A percentile compares a stretch with the other conserved stretches of the same genome.
Conservation (phyloP, 2,888 invertebrate species). For the Pogonocherus hispidulus region DNA sequence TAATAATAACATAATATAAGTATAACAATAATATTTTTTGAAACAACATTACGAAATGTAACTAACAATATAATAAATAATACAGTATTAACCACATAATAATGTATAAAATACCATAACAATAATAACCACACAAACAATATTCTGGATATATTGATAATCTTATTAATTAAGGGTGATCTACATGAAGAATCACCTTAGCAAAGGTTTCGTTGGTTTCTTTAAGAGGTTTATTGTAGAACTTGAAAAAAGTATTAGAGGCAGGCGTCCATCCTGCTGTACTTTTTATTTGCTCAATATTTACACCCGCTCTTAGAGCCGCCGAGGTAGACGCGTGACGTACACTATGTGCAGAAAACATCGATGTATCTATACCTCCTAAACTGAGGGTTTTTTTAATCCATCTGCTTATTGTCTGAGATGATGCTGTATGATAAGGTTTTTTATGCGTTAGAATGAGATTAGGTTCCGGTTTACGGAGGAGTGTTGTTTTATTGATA, state of each 20-base stretch:
- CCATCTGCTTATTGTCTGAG: background rate
- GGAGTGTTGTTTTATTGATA: background rate
- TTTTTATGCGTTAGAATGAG: conserved; percentile 4
- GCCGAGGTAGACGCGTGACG: background rate
- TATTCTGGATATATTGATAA: no score
- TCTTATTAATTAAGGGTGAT: no score
- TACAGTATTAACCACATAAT: no score
- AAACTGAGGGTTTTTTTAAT: background rate
- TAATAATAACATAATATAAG: no score
- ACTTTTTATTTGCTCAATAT: background rate
- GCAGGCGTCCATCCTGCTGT: background rate
- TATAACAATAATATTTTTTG: no score
- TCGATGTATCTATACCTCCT: background rate
- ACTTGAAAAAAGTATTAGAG: background rate
- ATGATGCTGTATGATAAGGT: background rate
- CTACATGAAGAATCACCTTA: background rate
- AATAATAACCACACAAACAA: no score
- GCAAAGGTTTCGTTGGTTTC: background rate
- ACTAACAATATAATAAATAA: no score
- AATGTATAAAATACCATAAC: no score
- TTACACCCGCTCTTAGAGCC: no score
- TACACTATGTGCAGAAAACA: background rate
- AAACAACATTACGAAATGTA: no score
- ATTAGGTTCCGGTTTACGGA: background rate
- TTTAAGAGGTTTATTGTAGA: background rate